phyloP scores from a whole-genome alignment of 2,113 vertebrate species.

The Gobio gobio region DNA sequence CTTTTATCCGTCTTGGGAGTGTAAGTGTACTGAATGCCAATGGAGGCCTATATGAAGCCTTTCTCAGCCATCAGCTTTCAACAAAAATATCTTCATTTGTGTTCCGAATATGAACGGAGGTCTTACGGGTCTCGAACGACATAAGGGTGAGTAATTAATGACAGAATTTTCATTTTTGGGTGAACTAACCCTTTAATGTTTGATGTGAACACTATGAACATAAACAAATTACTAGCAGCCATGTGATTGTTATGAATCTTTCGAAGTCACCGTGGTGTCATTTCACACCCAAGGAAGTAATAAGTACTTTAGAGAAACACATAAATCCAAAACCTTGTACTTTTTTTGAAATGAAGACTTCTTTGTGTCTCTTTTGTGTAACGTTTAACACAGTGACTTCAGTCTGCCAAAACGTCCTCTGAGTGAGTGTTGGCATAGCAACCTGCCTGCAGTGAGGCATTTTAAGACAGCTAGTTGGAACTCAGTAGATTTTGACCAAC shows the following conservation, averaged over 20 bases:
- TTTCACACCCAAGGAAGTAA: constrained; percentile 31
- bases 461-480: constrained; percentile 37
- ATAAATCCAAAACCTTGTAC: background rate
- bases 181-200: background rate
- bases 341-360: background rate
- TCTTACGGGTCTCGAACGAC: no score
- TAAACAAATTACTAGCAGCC: background rate
- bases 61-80: no score
- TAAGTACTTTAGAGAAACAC: background rate
- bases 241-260: constrained; percentile 42
- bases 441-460: constrained; percentile 59
- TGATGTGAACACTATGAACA: background rate
- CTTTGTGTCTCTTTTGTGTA: constrained; percentile 49
- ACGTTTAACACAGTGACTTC: constrained; percentile 47
- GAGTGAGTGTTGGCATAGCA: constrained; percentile 68
- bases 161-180: no score
- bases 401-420: constrained; percentile 58
- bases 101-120: no score
- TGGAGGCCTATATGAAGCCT: no score
- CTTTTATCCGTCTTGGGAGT: no score
- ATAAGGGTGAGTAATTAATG: no score
- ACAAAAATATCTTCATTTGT: no score
- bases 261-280: constrained; percentile 29
- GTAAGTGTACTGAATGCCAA: no score
- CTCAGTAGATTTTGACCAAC: constrained; percentile 48